Percentiles rank a stretch among this genome's conserved stretches.
phyloP scores from a whole-genome alignment of 2,888 invertebrate genomes.

The Dasypolia templi region DNA sequence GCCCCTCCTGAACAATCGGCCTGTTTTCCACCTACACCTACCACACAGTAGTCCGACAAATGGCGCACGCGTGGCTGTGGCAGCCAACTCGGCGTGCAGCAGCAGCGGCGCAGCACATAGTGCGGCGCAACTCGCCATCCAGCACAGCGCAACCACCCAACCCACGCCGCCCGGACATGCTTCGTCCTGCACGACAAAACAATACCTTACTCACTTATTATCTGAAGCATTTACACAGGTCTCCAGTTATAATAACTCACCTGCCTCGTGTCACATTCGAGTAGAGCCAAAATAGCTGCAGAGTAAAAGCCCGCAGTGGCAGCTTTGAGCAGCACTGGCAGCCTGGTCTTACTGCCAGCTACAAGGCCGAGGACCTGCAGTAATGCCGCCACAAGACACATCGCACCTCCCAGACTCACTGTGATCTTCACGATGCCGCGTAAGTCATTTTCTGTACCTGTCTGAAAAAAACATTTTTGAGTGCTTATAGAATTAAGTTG shows the following conservation, averaged over 20 bases:
- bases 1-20: background rate
- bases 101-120: slow-evolving; percentile 93
- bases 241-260: slow-evolving; percentile 60
- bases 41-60: slow-evolving; percentile 93
- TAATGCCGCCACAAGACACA: slow-evolving; percentile 83
- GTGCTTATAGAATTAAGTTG: background rate
- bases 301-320: slow-evolving; percentile 85
- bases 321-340: slow-evolving; percentile 82
- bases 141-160: slow-evolving; percentile 93
- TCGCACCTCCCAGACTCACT: slow-evolving; percentile 82
- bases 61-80: slow-evolving; percentile 91
- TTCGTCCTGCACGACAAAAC: slow-evolving; percentile 72
- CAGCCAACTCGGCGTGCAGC: slow-evolving; percentile 93
- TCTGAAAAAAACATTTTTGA: slow-evolving; percentile 69
- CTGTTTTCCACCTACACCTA: slow-evolving; percentile 64
- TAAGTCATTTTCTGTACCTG: slow-evolving; percentile 84
- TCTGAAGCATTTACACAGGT: no score
- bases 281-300: slow-evolving; percentile 80
- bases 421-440: slow-evolving; percentile 84
- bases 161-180: slow-evolving; percentile 90
- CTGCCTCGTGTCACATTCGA: slow-evolving; percentile 85
- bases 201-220: background rate
- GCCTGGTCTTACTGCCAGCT: slow-evolving; percentile 74
- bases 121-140: slow-evolving; percentile 92
- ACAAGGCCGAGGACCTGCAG: slow-evolving; percentile 81